A percentile compares a stretch with the other conserved stretches of the same genome.
phyloP scores from a whole-genome alignment of 1,140 invertebrate species.

The Drosophila auraria region DNA sequence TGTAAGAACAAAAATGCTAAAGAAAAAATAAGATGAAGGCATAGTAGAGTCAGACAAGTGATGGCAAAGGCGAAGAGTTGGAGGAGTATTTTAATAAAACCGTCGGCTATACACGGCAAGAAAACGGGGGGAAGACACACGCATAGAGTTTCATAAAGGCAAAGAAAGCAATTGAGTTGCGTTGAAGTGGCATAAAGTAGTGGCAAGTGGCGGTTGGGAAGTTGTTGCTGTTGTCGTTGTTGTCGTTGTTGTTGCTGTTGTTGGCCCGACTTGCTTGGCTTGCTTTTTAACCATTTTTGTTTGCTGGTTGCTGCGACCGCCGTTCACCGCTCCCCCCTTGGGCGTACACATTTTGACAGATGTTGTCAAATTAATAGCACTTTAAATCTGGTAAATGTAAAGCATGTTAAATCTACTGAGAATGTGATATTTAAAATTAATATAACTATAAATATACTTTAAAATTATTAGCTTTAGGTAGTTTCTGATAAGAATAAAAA shows the following conservation, averaged over 20 bases:
- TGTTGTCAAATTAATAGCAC: slow-evolving; percentile 1
- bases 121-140: slow-evolving; percentile 13
- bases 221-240: slow-evolving; percentile 40
- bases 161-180: slow-evolving; percentile 83
- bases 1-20: slow-evolving; percentile 58
- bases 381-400: neutral
- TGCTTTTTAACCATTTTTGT: slow-evolving; percentile 82
- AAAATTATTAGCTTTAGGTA: too few relatives aligned
- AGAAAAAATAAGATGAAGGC: slow-evolving; percentile 40
- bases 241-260: slow-evolving; percentile 39
- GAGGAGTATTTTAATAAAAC: slow-evolving; percentile 78
- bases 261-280: slow-evolving; percentile 48
- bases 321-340: slow-evolving; percentile 49
- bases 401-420: neutral
- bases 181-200: slow-evolving; percentile 83
- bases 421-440: too few relatives aligned
- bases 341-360: slow-evolving; percentile 13
- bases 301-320: slow-evolving; percentile 55
- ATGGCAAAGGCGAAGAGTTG: slow-evolving; percentile 29
- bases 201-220: slow-evolving; percentile 71
- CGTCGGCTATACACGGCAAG: slow-evolving; percentile 41
- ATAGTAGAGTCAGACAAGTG: slow-evolving; percentile 40
- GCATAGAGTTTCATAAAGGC: slow-evolving; percentile 68
- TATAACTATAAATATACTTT: too few relatives aligned
- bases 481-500: too few relatives aligned